Evolutionary conservation across 2,113 vertebrate species (phyloP).

Genomic region (Toxotes chatareus): DNA sequence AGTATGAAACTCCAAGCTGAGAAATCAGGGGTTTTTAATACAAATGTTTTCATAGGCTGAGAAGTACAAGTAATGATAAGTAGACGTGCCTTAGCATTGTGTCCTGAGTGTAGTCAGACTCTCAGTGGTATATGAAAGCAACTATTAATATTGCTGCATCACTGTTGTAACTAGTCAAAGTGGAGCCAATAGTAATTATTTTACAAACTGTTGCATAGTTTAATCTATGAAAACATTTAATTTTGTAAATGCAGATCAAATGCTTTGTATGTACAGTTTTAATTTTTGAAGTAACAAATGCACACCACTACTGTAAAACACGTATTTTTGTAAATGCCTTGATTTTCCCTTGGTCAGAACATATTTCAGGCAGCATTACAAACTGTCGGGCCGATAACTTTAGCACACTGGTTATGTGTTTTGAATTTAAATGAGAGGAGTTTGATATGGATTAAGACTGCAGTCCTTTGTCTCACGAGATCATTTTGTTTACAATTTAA

Average conservation of each 20-base stretch:
- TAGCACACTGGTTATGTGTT: background rate
- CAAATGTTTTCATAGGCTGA: background rate
- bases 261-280: background rate
- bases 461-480: background rate
- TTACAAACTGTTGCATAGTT: background rate
- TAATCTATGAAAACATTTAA: background rate
- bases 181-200: background rate
- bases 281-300: background rate
- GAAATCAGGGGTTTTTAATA: too few species aligned
- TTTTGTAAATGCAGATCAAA: background rate
- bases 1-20: too few species aligned
- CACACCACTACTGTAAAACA: background rate
- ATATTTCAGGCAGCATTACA: slow-evolving; percentile 8
- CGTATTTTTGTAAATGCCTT: background rate
- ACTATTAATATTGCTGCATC: background rate
- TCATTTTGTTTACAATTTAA: slow-evolving; percentile 13
- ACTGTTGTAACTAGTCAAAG: background rate
- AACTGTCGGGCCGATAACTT: background rate
- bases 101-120: background rate
- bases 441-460: slow-evolving; percentile 6
- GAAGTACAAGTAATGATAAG: background rate
- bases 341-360: background rate
- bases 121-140: background rate
- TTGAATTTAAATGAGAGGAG: slow-evolving; percentile 6
- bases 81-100: background rate